phyloP scores from a whole-genome alignment of 1,140 invertebrate genomes.

The Gonioctena quinquepunctata region DNA sequence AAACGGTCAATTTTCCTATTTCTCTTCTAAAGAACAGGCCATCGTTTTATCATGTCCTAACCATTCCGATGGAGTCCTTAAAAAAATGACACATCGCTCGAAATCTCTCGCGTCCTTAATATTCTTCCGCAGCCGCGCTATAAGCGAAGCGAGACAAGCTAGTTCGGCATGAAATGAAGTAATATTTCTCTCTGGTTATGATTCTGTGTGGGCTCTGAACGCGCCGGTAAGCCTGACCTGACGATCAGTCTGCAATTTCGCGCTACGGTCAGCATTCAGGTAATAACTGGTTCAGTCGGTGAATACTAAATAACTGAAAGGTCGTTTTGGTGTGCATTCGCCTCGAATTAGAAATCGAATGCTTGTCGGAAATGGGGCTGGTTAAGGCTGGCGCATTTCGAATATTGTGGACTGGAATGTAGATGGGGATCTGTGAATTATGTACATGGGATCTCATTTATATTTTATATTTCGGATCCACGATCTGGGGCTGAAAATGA shows the following conservation, averaged over 20 bases:
- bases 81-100: not conserved
- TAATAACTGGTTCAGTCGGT: constrained; percentile 2
- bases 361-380: too few species aligned
- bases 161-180: constrained; percentile 7
- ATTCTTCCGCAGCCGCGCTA: not conserved
- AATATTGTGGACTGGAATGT: too few species aligned
- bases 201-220: not conserved
- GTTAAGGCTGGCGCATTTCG: too few species aligned
- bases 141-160: constrained; percentile 2
- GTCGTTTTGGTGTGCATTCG: not conserved
- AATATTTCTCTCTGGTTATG: constrained; percentile 1
- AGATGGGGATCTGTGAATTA: too few species aligned
- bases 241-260: constrained; percentile 6
- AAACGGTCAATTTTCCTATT: too few species aligned
- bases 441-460: too few species aligned
- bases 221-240: not conserved
- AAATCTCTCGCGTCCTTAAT: not conserved
- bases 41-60: too few species aligned
- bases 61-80: not conserved
- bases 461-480: too few species aligned
- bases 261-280: constrained; percentile 16
- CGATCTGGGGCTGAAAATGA: too few species aligned
- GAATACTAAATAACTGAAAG: constrained; percentile 9
- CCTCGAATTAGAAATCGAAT: not conserved
- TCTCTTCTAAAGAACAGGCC: too few species aligned